Conservation (phyloP, 2,113 vertebrate species). For the Todiramphus saurophagus region DNA sequence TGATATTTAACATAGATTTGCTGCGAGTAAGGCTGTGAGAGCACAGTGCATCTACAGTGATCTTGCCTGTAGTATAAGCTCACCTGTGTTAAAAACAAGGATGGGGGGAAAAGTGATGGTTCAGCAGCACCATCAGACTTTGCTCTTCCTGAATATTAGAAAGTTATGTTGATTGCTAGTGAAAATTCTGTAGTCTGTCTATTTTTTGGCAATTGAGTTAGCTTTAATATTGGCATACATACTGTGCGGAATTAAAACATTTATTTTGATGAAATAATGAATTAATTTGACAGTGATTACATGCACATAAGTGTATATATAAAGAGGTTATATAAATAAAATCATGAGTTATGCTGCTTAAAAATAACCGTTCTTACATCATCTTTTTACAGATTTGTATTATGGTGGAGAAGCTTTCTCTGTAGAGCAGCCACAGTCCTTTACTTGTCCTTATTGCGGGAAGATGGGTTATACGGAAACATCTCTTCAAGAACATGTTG, state of each 20-base stretch:
- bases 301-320: not conserved
- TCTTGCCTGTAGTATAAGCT: not conserved
- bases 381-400: conserved; percentile 89
- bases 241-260: not conserved
- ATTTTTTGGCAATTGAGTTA: not conserved
- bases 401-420: conserved; percentile 99
- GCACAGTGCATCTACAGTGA: not conserved
- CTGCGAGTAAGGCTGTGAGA: not conserved
- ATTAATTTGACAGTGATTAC: not conserved
- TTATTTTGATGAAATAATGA: not conserved
- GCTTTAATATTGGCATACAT: not conserved
- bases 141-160: not conserved
- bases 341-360: not conserved
- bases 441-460: conserved; percentile 99
- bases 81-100: not conserved
- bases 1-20: not conserved
- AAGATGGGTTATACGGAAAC: conserved; percentile 94
- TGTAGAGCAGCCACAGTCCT: conserved; percentile 97
- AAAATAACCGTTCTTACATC: not conserved
- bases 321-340: not conserved
- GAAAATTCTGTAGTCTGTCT: not conserved
- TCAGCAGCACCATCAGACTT: not conserved
- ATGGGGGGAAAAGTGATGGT: not conserved
- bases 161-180: not conserved
- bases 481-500: conserved; percentile 97